Conservation (phyloP, 2,797 vertebrate genomes). For the Dermochelys coriacea region DNA sequence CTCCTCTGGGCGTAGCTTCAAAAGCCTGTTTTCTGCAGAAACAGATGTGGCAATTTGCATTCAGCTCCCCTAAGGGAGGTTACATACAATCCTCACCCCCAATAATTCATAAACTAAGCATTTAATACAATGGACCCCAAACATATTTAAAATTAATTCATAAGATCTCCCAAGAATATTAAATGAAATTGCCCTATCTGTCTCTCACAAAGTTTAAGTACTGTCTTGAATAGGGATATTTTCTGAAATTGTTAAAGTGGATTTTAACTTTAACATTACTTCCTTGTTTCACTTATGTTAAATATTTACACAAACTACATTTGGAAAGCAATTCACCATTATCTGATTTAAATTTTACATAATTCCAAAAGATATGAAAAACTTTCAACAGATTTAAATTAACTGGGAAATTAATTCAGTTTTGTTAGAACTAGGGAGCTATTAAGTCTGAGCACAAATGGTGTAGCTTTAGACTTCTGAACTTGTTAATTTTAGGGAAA, state of each 20-base stretch:
- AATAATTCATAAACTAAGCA: background rate
- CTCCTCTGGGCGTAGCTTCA: background rate
- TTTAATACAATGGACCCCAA: background rate
- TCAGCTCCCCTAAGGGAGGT: background rate
- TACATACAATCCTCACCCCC: background rate
- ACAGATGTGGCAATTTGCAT: background rate
- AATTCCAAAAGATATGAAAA: background rate
- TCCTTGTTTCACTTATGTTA: background rate
- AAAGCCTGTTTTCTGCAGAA: background rate
- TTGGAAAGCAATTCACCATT: slow-evolving; percentile 26
- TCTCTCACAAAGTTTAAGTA: background rate
- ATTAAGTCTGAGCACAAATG: background rate
- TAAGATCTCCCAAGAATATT: background rate
- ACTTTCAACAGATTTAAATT: background rate
- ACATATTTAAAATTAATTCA: background rate
- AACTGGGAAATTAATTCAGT: background rate
- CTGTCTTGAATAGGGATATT: background rate
- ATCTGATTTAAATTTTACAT: background rate
- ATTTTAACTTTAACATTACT: background rate
- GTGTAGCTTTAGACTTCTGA: background rate
- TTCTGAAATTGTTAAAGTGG: background rate
- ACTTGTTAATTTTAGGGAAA: background rate
- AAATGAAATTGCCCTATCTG: background rate
- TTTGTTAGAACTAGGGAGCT: background rate
- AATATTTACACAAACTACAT: slow-evolving; percentile 5